These are phyloP conservation scores for Callopanchax toddi DNA, from an alignment of 2,113 vertebrate species.

Conservation along the genomic window DNA sequence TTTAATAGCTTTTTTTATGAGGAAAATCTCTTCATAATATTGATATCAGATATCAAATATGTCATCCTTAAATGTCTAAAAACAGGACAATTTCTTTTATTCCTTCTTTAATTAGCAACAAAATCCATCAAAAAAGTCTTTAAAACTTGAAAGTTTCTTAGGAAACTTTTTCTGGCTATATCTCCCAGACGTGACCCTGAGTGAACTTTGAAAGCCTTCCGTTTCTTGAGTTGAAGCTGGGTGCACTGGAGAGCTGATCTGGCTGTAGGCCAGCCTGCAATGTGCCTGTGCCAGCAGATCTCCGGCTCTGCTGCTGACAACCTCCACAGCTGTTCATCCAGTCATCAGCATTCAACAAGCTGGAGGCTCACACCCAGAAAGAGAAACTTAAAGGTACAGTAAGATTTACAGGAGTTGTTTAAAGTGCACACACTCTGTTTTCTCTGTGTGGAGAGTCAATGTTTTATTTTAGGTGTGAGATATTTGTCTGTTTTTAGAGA, in stretches of 20 bases:
- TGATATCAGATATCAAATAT: too few species aligned
- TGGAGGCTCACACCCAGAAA: not conserved
- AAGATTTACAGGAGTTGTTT: not conserved
- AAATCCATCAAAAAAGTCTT: not conserved
- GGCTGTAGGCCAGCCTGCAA: conserved; percentile 5
- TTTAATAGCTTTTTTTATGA: too few species aligned
- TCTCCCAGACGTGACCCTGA: not conserved
- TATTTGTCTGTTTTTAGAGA: too few species aligned
- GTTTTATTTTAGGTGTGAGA: too few species aligned
- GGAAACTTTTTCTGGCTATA: not conserved
- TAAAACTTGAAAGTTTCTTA: not conserved
- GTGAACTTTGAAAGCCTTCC: not conserved
- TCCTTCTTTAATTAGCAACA: too few species aligned
- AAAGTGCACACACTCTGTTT: not conserved
- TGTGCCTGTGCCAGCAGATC: conserved; percentile 24
- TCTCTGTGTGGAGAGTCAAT: too few species aligned
- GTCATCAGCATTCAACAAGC: not conserved
- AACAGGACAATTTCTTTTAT: too few species aligned
- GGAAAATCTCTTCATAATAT: too few species aligned
- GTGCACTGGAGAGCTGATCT: not conserved
- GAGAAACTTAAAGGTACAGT: not conserved
- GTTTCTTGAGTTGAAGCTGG: not conserved
- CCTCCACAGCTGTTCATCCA: conserved; percentile 2
- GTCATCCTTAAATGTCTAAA: too few species aligned
- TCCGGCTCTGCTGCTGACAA: conserved; percentile 5